Conservation (phyloP, 2,113 vertebrate genomes). For the Labrus mixtus region DNA sequence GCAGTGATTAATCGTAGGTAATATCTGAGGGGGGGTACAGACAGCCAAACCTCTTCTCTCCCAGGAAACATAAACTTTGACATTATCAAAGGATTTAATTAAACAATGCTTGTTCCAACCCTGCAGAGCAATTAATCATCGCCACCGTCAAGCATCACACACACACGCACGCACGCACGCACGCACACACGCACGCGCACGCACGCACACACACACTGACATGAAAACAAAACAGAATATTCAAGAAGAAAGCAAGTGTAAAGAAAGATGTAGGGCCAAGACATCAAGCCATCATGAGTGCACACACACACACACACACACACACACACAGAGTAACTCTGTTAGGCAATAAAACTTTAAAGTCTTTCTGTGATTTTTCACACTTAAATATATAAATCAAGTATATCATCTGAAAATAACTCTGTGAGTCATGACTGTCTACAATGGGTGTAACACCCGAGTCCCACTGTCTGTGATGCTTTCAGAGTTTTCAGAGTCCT, state of each 20-base stretch:
- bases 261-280: conserved; percentile 21
- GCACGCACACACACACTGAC: neutral
- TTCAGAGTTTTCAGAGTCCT: too few species aligned
- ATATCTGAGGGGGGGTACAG: conserved; percentile 41
- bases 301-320: neutral
- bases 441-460: too few species aligned
- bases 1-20: conserved; percentile 48
- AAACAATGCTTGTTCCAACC: conserved; percentile 65
- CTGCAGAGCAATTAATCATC: conserved; percentile 71
- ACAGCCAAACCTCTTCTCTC: conserved; percentile 48
- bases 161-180: neutral
- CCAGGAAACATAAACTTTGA: conserved; percentile 65
- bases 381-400: too few species aligned
- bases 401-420: too few species aligned
- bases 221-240: too few species aligned
- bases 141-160: conserved; percentile 35
- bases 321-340: neutral
- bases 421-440: too few species aligned
- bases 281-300: conserved; percentile 2
- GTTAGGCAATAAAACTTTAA: neutral
- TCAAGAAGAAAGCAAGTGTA: neutral
- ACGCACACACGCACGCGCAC: neutral
- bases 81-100: conserved; percentile 73
- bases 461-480: too few species aligned
- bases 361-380: too few species aligned